These are phyloP conservation scores for Morelia viridis DNA, from an alignment of 2,797 vertebrate species.

Conservation along the genomic window DNA sequence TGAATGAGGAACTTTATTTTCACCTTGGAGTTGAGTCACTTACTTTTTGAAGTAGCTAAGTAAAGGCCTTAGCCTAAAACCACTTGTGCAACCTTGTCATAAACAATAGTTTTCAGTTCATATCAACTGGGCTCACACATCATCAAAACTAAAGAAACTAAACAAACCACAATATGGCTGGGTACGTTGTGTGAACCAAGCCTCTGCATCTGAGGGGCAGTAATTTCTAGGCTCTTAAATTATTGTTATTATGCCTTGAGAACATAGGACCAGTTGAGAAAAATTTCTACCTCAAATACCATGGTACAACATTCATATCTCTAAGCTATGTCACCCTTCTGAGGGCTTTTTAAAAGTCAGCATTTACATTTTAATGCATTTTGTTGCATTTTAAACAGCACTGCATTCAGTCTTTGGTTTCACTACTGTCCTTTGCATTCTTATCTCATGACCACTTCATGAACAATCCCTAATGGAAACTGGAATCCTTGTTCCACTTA, in stretches of 20 bases:
- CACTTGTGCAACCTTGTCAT: too few species aligned
- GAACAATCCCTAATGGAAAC: neutral
- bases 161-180: too few species aligned
- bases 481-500: neutral
- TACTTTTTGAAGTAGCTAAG: neutral
- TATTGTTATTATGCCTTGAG: too few species aligned
- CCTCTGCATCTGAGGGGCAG: too few species aligned
- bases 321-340: neutral
- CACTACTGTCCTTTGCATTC: neutral
- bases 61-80: neutral
- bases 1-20: neutral
- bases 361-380: too few species aligned
- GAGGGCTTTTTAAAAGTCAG: neutral
- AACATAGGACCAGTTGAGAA: too few species aligned
- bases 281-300: too few species aligned
- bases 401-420: neutral
- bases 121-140: too few species aligned
- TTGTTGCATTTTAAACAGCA: neutral
- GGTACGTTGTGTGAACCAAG: too few species aligned
- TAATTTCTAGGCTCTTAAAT: too few species aligned
- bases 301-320: neutral
- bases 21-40: neutral
- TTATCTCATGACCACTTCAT: neutral
- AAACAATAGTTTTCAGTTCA: too few species aligned
- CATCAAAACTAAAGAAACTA: too few species aligned